Conservation (phyloP, 2,888 invertebrate genomes). For the Acronicta alni region DNA sequence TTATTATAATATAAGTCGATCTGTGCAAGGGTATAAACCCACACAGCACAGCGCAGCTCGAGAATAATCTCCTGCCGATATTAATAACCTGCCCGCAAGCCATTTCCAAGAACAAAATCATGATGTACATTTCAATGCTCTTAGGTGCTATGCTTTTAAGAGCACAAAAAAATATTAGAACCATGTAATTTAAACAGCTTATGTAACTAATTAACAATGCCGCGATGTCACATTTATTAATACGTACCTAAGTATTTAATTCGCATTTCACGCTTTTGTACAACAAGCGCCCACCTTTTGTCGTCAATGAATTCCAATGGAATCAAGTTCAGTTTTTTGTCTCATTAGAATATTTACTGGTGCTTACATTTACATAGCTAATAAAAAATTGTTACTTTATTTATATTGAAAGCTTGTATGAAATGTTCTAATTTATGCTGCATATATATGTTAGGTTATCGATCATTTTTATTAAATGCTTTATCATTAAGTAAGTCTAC, state of each 20-base stretch:
- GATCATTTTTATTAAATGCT: neutral
- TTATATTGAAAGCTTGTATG: neutral
- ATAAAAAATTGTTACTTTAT: conserved; percentile 24
- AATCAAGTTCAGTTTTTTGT: conserved; percentile 65
- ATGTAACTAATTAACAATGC: conserved; percentile 23
- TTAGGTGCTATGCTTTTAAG: neutral
- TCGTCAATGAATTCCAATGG: conserved; percentile 63
- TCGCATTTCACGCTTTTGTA: conserved; percentile 38
- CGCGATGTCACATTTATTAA: conserved; percentile 31
- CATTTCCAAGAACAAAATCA: conserved; percentile 19
- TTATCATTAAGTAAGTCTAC: too few species aligned
- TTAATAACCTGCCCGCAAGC: conserved; percentile 13
- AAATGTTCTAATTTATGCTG: conserved; percentile 15
- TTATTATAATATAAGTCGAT: neutral
- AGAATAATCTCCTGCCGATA: neutral
- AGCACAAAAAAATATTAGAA: too few species aligned
- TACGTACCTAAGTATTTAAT: conserved; percentile 8
- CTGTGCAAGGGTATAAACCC: neutral
- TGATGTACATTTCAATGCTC: neutral
- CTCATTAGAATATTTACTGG: conserved; percentile 42
- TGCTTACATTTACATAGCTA: conserved; percentile 18
- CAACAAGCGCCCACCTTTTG: conserved; percentile 68
- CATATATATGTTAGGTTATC: too few species aligned
- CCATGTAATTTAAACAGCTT: neutral
- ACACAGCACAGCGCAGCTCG: too few species aligned